A percentile compares a stretch with the other conserved stretches of the same genome.
Conservation (phyloP, 2,888 invertebrate species). For the Philhelius pedissequus region DNA sequence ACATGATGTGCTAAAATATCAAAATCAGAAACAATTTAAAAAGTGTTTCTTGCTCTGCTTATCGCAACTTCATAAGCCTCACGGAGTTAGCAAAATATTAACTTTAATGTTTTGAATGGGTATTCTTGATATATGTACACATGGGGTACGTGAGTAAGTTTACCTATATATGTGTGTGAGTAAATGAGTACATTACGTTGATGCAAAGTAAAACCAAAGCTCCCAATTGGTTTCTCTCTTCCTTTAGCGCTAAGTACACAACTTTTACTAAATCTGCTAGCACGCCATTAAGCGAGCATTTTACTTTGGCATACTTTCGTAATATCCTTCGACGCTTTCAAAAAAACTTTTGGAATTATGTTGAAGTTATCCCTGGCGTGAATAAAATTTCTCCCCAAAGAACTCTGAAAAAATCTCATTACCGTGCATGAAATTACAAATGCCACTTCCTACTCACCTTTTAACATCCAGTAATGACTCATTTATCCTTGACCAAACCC, state of each 20-base stretch:
- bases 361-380: neutral
- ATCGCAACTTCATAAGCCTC: no score
- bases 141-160: no score
- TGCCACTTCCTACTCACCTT: slow-evolving; percentile 28
- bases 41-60: no score
- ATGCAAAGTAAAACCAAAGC: neutral
- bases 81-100: no score
- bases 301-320: neutral
- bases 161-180: neutral
- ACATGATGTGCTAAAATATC: no score
- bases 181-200: neutral
- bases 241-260: neutral
- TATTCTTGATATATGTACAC: no score
- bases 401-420: slow-evolving; percentile 37
- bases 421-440: slow-evolving; percentile 39
- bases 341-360: neutral
- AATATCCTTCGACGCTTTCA: neutral
- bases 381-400: neutral
- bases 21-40: no score
- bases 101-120: no score
- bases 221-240: neutral
- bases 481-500: slow-evolving; percentile 56
- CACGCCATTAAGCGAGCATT: neutral
- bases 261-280: neutral
- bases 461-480: slow-evolving; percentile 29